A percentile compares a stretch with the other conserved stretches of the same genome.
These are phyloP conservation scores for Tokudaia tokunoshimensis DNA, from an alignment of 2,797 vertebrate species.

Conservation along the genomic window DNA sequence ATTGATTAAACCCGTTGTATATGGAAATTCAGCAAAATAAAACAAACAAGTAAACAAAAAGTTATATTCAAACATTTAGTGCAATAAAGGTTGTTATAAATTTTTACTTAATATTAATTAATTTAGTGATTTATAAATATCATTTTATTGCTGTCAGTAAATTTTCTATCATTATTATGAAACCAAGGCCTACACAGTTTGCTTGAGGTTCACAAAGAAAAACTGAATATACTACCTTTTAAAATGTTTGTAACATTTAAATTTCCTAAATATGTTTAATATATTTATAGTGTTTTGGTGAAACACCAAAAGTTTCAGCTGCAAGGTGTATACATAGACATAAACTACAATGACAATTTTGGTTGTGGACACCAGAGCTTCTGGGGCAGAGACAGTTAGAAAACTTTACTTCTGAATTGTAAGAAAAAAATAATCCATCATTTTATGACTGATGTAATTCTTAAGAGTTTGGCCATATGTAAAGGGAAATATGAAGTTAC, in stretches of 20 bases:
- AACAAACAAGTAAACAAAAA: not conserved
- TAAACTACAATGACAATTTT: not conserved
- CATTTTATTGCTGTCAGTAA: not conserved
- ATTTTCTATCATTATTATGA: conserved; percentile 12
- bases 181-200: not conserved
- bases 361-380: not conserved
- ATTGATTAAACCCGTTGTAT: not conserved
- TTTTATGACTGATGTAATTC: not conserved
- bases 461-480: not conserved
- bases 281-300: not conserved
- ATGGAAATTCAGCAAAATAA: not conserved
- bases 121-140: not conserved
- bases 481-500: not conserved
- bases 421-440: not conserved
- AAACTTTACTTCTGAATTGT: not conserved
- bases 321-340: not conserved
- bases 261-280: not conserved
- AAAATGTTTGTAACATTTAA: not conserved
- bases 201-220: not conserved
- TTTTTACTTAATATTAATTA: not conserved
- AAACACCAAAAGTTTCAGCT: conserved; percentile 38
- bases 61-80: not conserved
- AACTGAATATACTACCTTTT: not conserved
- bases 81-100: not conserved
- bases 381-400: not conserved